Conservation (phyloP, 30 jellyfish, hydroid and myxozoan species). For the Pelagia noctiluca region DNA sequence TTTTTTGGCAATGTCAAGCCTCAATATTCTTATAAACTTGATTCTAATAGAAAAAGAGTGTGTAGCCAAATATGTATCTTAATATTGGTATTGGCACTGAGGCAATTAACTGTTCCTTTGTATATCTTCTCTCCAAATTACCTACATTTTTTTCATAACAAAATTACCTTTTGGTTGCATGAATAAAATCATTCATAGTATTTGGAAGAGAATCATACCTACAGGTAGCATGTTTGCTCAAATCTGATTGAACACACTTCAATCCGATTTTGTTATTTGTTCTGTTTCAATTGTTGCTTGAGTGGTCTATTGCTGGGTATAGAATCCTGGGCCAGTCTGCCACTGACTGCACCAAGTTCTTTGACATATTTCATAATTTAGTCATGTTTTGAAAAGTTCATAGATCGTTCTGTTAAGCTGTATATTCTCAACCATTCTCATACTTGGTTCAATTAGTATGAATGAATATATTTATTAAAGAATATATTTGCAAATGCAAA, state of each 20-base stretch:
- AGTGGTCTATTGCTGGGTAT: background rate
- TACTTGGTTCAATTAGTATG: background rate
- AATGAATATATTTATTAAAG: background rate
- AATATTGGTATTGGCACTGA: conserved; percentile 1
- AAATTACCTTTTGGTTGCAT: conserved; percentile 2
- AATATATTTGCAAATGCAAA: conserved; percentile 1
- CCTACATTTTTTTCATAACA: background rate
- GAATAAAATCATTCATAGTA: background rate
- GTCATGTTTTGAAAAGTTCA: background rate
- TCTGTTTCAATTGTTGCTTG: conserved; percentile 3
- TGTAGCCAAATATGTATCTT: conserved; percentile 2
- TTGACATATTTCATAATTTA: background rate
- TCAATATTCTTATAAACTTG: background rate
- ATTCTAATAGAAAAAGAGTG: background rate
- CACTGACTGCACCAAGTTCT: conserved; percentile 8
- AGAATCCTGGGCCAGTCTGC: conserved; percentile 10
- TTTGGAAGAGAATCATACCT: conserved; percentile 4
- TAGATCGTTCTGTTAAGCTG: conserved; percentile 5
- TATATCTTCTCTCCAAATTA: background rate
- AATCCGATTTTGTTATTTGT: background rate
- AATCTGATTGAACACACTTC: conserved; percentile 3
- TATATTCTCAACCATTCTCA: conserved; percentile 2
- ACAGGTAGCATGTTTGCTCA: conserved; percentile 6
- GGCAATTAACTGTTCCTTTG: conserved; percentile 1
- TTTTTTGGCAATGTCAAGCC: conserved; percentile 1